Evolutionary conservation across 2,113 vertebrate genomes (phyloP), one percentile per base, ranked within the genome.

Genomic region (Saccopteryx bilineata): DNA sequence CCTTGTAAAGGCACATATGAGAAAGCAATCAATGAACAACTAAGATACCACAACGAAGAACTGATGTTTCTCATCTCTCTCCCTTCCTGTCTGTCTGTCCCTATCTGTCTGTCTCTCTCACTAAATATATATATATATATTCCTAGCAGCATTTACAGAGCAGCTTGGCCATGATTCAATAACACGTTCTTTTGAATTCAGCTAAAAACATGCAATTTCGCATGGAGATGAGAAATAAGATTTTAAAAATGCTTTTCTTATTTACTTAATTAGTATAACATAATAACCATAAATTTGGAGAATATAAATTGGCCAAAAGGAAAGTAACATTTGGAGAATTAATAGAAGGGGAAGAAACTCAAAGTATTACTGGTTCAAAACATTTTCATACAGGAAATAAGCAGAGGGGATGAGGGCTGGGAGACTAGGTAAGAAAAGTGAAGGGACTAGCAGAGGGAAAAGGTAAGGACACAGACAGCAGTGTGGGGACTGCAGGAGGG

Each of bases 221-320:
- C 39, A 50, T 50, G 60, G 46, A 90, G 52, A 76, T 13, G 21
- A 90, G 24, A 88, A 83, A 39, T 80, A 72, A 78, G 13, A 17
- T 80, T 93, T 68, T 91, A 89, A 87, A 93, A n/a, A 21, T 39
- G 85, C 63, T 88, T 39, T 54, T 94, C 87, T 28, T 91, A 68
- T 76, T 89, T 93, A 91, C 26, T 82, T 93, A 91, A 90, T 90
- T 94, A 90, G 14, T 65, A 66, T 61, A 66, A 81, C 31, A 90
- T n/a, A 74, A 65, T 75, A 92, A 65, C 65, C 1, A 65, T 76
- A 68, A 76, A 88, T 88, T 65, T 94, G 28, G 66, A 48, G 50
- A 93, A 83, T 65, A 56, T 48, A 84, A 78, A 65, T 65, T 90
- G 50, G n/a, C 13, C 80, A 71, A 79, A 93, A 96, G 87, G 24